Conservation (phyloP, 1,140 invertebrate genomes). For the Philaenus spumarius region DNA sequence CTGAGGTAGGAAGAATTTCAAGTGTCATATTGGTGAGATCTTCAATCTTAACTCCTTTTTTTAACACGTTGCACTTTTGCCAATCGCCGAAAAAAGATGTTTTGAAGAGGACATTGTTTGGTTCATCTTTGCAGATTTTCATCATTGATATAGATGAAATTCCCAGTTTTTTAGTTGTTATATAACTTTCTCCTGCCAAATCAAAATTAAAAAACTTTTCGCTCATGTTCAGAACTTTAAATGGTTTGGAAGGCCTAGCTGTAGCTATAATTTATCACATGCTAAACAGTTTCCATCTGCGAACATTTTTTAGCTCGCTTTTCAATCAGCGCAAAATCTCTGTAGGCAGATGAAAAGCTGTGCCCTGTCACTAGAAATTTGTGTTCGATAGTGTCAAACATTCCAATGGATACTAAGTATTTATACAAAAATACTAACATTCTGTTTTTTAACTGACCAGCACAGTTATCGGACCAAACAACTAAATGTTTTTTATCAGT, state of each 20-base stretch:
- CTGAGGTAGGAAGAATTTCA: too few species aligned
- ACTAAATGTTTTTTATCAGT: constrained; percentile 15
- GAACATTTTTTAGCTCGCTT: too few species aligned
- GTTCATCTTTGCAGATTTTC: not conserved
- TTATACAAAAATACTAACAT: too few species aligned
- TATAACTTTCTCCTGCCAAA: not conserved
- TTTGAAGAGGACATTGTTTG: not conserved
- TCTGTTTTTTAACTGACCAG: constrained; percentile 25
- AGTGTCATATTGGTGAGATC: too few species aligned
- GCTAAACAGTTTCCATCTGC: too few species aligned
- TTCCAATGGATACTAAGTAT: constrained; percentile 13
- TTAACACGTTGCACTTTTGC: not conserved
- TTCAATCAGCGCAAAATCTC: too few species aligned
- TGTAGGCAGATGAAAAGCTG: too few species aligned
- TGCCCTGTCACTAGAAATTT: constrained; percentile 24
- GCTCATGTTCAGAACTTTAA: constrained; percentile 2
- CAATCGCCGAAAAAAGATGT: not conserved
- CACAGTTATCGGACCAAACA: constrained; percentile 26
- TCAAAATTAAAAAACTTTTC: constrained; percentile 2
- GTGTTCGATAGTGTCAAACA: constrained; percentile 22
- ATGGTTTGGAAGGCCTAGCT: constrained; percentile 17
- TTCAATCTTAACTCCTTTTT: too few species aligned
- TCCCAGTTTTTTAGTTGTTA: constrained; percentile 1
- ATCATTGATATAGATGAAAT: not conserved
- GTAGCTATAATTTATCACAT: too few species aligned